Conservation (phyloP, 2,888 invertebrate species). For the Sialis lutaria region DNA sequence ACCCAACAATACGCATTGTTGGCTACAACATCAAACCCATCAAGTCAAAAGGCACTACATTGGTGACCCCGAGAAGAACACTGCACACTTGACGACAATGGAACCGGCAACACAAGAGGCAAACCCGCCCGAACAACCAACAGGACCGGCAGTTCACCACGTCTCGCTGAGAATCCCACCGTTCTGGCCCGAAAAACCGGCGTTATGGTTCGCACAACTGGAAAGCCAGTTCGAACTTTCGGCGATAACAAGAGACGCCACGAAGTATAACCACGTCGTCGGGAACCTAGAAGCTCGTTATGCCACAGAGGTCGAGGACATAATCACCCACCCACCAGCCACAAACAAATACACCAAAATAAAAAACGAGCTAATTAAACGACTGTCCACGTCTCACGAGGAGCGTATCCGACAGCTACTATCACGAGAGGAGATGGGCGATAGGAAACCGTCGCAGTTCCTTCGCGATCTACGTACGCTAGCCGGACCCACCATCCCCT, state of each 20-base stretch:
- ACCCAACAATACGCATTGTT: no score
- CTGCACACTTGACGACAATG: no score
- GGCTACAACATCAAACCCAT: no score
- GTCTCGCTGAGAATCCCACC: no score
- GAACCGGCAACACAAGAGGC: no score
- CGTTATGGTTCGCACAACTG: conserved; percentile 12
- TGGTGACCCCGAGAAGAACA: no score
- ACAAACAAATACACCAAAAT: conserved; percentile 10
- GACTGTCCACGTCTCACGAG: neutral
- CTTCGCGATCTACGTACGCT: conserved; percentile 11
- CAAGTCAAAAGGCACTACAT: no score
- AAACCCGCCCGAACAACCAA: no score
- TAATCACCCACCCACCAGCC: conserved; percentile 11
- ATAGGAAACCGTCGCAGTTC: conserved; percentile 14
- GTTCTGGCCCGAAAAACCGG: conserved; percentile 7
- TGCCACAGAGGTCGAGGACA: conserved; percentile 13
- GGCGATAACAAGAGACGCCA: conserved; percentile 10
- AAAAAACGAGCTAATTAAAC: conserved; percentile 13
- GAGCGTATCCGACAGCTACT: conserved; percentile 6
- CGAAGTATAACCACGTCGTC: conserved; percentile 11
- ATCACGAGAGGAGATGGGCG: conserved; percentile 8
- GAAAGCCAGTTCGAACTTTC: conserved; percentile 9
- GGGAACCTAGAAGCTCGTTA: conserved; percentile 10
- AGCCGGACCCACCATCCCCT: conserved; percentile 9
- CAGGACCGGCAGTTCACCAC: no score